Conservation (phyloP, 1,140 invertebrate species). For the Drosophila baimaii region DNA sequence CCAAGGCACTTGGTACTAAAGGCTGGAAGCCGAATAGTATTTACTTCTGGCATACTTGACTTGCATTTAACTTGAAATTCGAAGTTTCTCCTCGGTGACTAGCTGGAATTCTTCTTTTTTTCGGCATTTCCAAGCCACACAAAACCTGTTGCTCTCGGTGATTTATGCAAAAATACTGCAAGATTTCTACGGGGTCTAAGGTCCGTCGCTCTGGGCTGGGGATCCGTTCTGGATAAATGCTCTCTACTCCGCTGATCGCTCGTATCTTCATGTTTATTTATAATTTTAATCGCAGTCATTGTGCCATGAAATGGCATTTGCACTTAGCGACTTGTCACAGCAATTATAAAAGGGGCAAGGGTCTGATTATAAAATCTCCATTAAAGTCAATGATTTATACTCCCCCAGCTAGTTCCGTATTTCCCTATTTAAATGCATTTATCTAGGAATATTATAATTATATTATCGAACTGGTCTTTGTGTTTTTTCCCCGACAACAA, state of each 20-base stretch:
- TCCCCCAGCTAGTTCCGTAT: background rate
- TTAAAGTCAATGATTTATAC: slow-evolving; percentile 6
- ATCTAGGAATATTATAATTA: slow-evolving; percentile 3
- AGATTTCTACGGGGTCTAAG: slow-evolving; percentile 25
- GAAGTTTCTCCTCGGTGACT: slow-evolving; percentile 17
- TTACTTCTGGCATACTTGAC: slow-evolving; percentile 4
- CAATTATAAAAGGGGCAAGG: slow-evolving; percentile 41
- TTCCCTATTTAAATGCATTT: slow-evolving; percentile 17
- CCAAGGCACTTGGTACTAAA: slow-evolving; percentile 8
- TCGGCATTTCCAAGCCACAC: slow-evolving; percentile 14
- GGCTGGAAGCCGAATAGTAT: background rate
- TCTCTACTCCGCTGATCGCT: slow-evolving; percentile 15
- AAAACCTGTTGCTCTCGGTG: slow-evolving; percentile 41
- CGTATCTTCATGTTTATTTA: slow-evolving; percentile 48
- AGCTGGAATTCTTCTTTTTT: slow-evolving; percentile 17
- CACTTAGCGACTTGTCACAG: slow-evolving; percentile 29
- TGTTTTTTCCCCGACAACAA: slow-evolving; percentile 5
- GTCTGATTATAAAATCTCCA: background rate
- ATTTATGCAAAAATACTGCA: slow-evolving; percentile 43
- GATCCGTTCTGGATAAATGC: slow-evolving; percentile 40
- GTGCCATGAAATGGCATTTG: slow-evolving; percentile 44
- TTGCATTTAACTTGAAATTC: slow-evolving; percentile 3
- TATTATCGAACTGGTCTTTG: slow-evolving; percentile 9
- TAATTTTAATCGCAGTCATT: slow-evolving; percentile 41
- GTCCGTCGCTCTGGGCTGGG: slow-evolving; percentile 3